Evolutionary conservation across 1,140 invertebrate genomes (phyloP).

Genomic region (Daktulosphaira vitifoliae): DNA sequence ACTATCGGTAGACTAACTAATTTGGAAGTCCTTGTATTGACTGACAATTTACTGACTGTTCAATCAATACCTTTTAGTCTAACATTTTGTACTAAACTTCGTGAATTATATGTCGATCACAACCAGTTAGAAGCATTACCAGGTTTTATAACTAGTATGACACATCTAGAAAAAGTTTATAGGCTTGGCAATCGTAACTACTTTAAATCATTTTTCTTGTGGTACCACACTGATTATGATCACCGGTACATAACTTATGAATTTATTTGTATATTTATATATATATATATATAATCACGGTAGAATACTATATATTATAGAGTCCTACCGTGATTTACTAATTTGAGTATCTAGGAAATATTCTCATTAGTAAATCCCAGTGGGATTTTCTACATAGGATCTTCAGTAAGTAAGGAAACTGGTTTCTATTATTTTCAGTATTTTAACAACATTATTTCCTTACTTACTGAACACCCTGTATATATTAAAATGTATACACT

Average conservation of each 20-base stretch:
- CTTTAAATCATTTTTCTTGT: slow-evolving; percentile 50
- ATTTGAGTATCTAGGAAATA: too few relatives aligned
- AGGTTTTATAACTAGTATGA: slow-evolving; percentile 46
- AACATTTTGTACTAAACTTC: slow-evolving; percentile 44
- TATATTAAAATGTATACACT: too few relatives aligned
- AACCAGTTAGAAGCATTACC: slow-evolving; percentile 49
- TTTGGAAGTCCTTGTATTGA: slow-evolving; percentile 46
- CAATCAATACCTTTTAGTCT: slow-evolving; percentile 47
- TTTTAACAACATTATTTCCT: too few relatives aligned
- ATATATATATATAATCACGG: background rate
- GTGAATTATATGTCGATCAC: slow-evolving; percentile 45
- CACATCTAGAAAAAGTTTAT: slow-evolving; percentile 46
- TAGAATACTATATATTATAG: background rate
- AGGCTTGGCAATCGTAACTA: slow-evolving; percentile 51
- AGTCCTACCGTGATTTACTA: too few relatives aligned
- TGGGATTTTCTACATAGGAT: too few relatives aligned
- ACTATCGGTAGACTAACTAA: slow-evolving; percentile 46
- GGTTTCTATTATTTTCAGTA: too few relatives aligned
- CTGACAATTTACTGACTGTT: slow-evolving; percentile 47
- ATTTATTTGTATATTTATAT: too few relatives aligned
- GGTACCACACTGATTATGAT: slow-evolving; percentile 49
- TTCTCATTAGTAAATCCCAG: too few relatives aligned
- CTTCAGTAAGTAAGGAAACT: too few relatives aligned
- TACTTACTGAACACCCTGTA: too few relatives aligned
- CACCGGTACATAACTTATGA: slow-evolving; percentile 43